Conservation (phyloP, 2,113 vertebrate species). For the Cyrtonyx montezumae region DNA sequence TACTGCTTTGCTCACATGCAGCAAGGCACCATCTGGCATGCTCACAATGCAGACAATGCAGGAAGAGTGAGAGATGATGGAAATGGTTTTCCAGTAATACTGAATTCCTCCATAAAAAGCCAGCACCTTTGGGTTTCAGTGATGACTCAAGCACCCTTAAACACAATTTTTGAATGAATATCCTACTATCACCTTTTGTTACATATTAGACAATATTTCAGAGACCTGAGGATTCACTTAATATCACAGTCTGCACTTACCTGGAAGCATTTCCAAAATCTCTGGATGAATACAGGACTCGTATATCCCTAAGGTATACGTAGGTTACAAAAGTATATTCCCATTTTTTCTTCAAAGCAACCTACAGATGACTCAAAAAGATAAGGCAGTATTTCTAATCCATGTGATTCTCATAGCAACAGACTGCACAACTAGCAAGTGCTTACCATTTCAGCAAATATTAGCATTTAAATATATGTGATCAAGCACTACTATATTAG, state of each 20-base stretch:
- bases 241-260: not conserved
- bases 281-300: not conserved
- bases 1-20: conserved; percentile 66
- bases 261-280: not conserved
- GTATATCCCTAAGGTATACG: not conserved
- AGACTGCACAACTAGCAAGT: not conserved
- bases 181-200: conserved; percentile 10
- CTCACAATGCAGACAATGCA: conserved; percentile 49
- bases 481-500: conserved; percentile 23
- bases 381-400: not conserved
- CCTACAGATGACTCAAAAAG: not conserved
- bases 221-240: not conserved
- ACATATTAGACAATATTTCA: conserved; percentile 36
- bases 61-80: conserved; percentile 43
- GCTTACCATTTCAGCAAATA: not conserved
- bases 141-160: conserved; percentile 35
- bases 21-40: conserved; percentile 62
- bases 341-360: not conserved
- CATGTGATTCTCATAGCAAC: not conserved
- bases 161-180: conserved; percentile 24
- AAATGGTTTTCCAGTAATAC: conserved; percentile 33
- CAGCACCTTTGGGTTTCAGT: conserved; percentile 50
- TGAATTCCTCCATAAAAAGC: conserved; percentile 63
- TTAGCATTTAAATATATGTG: conserved; percentile 34
- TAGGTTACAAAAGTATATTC: not conserved